Evolutionary conservation across 2,113 vertebrate species (phyloP), one percentile per base, ranked within the genome.

Genomic region (Emberiza fucata): DNA sequence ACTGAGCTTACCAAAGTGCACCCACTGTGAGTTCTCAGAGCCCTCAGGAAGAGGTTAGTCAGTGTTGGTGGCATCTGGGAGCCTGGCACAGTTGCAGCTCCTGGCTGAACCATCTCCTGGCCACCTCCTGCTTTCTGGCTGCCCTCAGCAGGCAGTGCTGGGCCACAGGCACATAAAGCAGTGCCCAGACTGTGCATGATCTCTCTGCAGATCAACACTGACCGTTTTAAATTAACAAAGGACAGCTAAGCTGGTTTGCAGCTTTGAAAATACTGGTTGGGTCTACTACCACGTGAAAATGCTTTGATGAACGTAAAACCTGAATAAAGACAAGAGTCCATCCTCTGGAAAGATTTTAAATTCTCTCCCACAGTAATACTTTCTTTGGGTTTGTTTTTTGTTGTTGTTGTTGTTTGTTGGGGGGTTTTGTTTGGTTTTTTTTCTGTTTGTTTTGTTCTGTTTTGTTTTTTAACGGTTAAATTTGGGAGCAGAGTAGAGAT

Each of bases 171-270:
- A 1, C 15, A 5, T 7, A 33, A 21, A 75, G 65, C 44, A 70
- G 20, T 77, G 50, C 13, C 35, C 42, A 57, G 28, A 25, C 15
- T 14, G 0, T 48, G 35, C 1, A 0, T 76, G 33, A 23, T 85
- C 40, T 91, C 33, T 78, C 39, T 90, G 45, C n/a, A 69, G 35
- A 23, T 73, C 64, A 47, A 9, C 2, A 0, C 6, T 61, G 57
- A 60, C 11, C 35, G 48, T 91, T 89, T 29, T 37, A 57, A 50
- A 61, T 16, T 11, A 21, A 57, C 12, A 42, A 68, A 78, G 48
- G 23, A 23, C 25, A 65, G 40, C 61, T 69, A 47, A 85, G 28
- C 40, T 81, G 42, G 40, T 54, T 79, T 61, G 14, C 39, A 56
- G 37, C 68, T 81, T 81, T 79, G 40, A 79, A 94, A 88, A 56